phyloP scores from a whole-genome alignment of 1,140 invertebrate genomes.

The Triops longicaudatus region DNA sequence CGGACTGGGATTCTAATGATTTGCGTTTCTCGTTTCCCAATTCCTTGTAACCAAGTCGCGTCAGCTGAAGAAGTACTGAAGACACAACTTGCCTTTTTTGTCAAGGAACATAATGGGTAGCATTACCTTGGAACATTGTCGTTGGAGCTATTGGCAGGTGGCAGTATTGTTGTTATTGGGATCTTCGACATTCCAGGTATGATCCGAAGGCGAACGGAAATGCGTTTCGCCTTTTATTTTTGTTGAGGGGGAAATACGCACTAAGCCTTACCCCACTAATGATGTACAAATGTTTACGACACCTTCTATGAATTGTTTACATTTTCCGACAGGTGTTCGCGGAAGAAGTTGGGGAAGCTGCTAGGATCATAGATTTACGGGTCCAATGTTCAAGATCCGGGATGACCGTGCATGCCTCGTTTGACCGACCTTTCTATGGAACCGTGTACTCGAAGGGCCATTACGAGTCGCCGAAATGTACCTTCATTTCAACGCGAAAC shows the following conservation, averaged over 20 bases:
- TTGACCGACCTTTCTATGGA: slow-evolving; percentile 28
- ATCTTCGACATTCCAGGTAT: neutral
- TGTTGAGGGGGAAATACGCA: neutral
- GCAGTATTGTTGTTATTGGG: neutral
- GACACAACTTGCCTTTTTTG: neutral
- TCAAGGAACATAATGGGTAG: neutral
- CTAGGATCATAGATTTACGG: slow-evolving; percentile 4
- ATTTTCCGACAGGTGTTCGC: neutral
- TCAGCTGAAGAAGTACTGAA: neutral
- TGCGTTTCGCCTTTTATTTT: neutral
- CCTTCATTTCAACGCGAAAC: slow-evolving; percentile 22
- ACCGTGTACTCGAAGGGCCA: slow-evolving; percentile 28
- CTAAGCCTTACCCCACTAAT: too few relatives aligned
- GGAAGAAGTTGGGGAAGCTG: neutral
- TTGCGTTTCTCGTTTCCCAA: neutral
- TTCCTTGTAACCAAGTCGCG: neutral
- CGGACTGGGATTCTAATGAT: neutral
- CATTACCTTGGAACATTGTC: neutral
- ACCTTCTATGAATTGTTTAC: slow-evolving; percentile 1
- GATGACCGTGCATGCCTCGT: slow-evolving; percentile 27
- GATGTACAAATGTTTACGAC: neutral
- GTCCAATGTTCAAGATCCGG: slow-evolving; percentile 33
- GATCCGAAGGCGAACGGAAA: neutral
- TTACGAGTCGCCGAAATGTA: slow-evolving; percentile 27
- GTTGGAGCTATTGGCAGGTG: neutral